These are phyloP conservation scores for Diabrotica undecimpunctata DNA, from an alignment of 1,140 invertebrate genomes.

Conservation along the genomic window DNA sequence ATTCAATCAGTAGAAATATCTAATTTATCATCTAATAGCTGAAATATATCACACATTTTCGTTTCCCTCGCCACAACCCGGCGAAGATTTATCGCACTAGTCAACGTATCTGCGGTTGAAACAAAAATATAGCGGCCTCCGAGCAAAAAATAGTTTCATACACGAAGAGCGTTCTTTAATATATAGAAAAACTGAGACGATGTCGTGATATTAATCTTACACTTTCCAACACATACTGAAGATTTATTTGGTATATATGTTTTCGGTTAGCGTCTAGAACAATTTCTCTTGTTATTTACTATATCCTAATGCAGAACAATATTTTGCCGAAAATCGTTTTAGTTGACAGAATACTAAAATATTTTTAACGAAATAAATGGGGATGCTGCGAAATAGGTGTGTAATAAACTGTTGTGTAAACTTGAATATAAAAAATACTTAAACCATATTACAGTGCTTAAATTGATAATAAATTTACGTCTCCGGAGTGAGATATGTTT, in stretches of 20 bases:
- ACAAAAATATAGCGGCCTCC: background rate
- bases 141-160: conserved; percentile 3
- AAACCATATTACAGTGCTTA: too few species aligned
- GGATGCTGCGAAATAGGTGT: too few species aligned
- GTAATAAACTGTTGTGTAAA: too few species aligned
- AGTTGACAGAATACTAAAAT: too few species aligned
- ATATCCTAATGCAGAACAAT: too few species aligned
- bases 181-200: background rate
- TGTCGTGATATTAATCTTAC: conserved; percentile 1
- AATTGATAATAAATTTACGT: too few species aligned
- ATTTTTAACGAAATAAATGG: too few species aligned
- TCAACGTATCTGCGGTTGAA: conserved; percentile 1
- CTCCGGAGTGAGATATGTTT: too few species aligned
- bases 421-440: too few species aligned
- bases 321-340: too few species aligned
- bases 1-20: conserved; percentile 2
- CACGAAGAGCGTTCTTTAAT: conserved; percentile 2
- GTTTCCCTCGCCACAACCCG: background rate
- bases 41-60: conserved; percentile 2
- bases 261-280: background rate
- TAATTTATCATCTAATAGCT: conserved; percentile 3
- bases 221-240: conserved; percentile 2
- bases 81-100: background rate
- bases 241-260: background rate
- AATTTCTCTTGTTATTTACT: background rate